Conservation (phyloP, 2,797 vertebrate species). For the Chaetophractus vellerosus region DNA sequence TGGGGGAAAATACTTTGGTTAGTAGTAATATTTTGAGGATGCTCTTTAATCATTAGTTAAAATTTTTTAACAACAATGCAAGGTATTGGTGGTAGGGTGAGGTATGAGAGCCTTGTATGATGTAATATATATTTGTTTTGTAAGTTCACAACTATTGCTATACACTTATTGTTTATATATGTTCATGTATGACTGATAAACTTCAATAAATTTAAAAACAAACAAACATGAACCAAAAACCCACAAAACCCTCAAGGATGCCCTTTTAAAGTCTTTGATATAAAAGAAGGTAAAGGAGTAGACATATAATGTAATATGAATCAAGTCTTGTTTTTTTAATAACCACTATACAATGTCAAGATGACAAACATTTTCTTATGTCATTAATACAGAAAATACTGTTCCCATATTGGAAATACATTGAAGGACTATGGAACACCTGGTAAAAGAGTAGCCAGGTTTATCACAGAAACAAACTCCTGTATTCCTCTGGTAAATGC, state of each 20-base stretch:
- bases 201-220: constrained; percentile 4
- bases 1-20: too few relatives aligned
- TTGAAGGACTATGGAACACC: constrained; percentile 54
- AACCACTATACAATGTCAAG: neutral
- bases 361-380: constrained; percentile 11
- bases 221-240: constrained; percentile 9
- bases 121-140: too few relatives aligned
- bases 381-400: constrained; percentile 48
- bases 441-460: constrained; percentile 38
- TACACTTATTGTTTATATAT: too few relatives aligned
- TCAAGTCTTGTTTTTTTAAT: constrained; percentile 18
- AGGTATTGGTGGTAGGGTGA: too few relatives aligned
- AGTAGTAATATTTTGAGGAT: too few relatives aligned
- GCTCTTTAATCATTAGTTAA: too few relatives aligned
- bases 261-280: constrained; percentile 4
- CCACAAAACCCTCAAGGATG: neutral
- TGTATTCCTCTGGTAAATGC: constrained; percentile 49
- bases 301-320: constrained; percentile 15
- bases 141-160: too few relatives aligned
- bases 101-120: too few relatives aligned
- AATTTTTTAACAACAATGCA: too few relatives aligned
- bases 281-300: neutral
- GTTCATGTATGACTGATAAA: too few relatives aligned
- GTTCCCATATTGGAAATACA: constrained; percentile 25
- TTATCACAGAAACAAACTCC: constrained; percentile 38